Evolutionary conservation across 2,797 vertebrate species (phyloP).

Genomic region (Megaceryle alcyon): DNA sequence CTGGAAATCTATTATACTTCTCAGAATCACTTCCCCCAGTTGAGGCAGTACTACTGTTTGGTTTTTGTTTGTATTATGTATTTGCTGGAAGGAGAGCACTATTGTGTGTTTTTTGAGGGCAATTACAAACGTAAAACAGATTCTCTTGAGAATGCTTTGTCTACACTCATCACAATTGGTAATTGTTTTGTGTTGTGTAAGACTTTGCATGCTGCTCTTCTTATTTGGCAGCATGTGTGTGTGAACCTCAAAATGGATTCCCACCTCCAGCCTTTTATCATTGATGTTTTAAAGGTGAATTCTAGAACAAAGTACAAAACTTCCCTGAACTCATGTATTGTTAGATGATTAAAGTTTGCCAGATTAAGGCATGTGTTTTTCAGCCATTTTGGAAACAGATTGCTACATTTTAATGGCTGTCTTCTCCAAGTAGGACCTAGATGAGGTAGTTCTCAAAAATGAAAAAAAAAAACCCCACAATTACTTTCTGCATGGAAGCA

Average conservation of each 20-base stretch:
- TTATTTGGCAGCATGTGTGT: neutral
- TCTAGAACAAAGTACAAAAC: neutral
- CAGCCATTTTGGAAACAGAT: neutral
- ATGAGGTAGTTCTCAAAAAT: neutral
- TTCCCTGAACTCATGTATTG: neutral
- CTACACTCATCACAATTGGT: constrained; percentile 57
- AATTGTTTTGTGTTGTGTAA: constrained; percentile 62
- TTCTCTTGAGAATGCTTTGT: constrained; percentile 70
- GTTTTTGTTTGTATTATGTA: constrained; percentile 64
- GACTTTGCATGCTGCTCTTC: neutral
- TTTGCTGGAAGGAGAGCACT: constrained; percentile 57
- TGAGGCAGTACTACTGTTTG: constrained; percentile 35
- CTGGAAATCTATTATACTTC: neutral
- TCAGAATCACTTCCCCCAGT: constrained; percentile 19
- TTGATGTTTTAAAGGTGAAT: neutral
- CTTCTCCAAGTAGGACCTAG: neutral
- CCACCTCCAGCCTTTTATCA: neutral
- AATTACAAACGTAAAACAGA: constrained; percentile 71
- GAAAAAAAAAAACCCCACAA: neutral
- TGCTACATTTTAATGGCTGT: neutral
- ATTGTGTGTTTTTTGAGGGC: constrained; percentile 70
- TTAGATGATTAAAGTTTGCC: neutral
- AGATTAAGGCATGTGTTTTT: neutral
- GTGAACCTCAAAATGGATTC: constrained; percentile 15
- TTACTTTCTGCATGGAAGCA: neutral